A percentile compares a stretch with the other conserved stretches of the same genome.
Evolutionary conservation across 2,113 vertebrate species (phyloP).

Genomic region (Lepisosteus osseus): DNA sequence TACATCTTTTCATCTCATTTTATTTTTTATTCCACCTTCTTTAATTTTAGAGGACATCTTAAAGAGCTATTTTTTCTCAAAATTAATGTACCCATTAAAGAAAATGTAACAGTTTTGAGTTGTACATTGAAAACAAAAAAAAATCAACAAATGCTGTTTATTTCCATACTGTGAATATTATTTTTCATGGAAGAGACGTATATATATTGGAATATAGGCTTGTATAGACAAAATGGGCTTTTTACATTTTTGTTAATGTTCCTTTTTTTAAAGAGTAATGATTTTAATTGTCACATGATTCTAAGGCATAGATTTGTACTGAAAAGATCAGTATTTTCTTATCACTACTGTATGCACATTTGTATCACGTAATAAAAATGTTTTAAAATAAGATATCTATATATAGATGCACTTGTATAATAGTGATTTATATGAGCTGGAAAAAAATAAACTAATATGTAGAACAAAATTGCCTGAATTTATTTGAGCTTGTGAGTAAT

Average conservation of each 20-base stretch:
- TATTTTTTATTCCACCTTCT: too few relatives aligned
- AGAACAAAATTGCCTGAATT: conserved; percentile 24
- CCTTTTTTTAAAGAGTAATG: conserved; percentile 46
- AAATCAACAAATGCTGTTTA: conserved; percentile 30
- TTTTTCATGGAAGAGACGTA: conserved; percentile 34
- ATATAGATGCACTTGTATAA: conserved; percentile 53
- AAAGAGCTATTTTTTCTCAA: too few relatives aligned
- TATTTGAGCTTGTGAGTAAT: too few relatives aligned
- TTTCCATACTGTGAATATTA: conserved; percentile 66
- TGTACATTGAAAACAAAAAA: conserved; percentile 11
- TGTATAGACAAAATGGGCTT: conserved; percentile 31
- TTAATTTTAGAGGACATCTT: too few relatives aligned
- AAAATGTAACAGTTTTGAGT: background rate
- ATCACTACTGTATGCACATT: conserved; percentile 62
- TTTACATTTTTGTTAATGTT: conserved; percentile 36
- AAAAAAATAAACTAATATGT: conserved; percentile 70
- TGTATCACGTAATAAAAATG: conserved; percentile 60
- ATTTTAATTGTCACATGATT: conserved; percentile 64
- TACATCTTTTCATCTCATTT: too few relatives aligned
- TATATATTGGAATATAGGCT: conserved; percentile 32
- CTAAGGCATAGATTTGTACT: conserved; percentile 71
- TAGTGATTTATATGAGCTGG: conserved; percentile 54
- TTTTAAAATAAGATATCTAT: conserved; percentile 55
- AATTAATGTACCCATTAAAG: too few relatives aligned
- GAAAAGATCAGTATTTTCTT: conserved; percentile 75